These are phyloP conservation scores for Micrasema longulum DNA, from an alignment of 1,140 invertebrate species.

Conservation along the genomic window DNA sequence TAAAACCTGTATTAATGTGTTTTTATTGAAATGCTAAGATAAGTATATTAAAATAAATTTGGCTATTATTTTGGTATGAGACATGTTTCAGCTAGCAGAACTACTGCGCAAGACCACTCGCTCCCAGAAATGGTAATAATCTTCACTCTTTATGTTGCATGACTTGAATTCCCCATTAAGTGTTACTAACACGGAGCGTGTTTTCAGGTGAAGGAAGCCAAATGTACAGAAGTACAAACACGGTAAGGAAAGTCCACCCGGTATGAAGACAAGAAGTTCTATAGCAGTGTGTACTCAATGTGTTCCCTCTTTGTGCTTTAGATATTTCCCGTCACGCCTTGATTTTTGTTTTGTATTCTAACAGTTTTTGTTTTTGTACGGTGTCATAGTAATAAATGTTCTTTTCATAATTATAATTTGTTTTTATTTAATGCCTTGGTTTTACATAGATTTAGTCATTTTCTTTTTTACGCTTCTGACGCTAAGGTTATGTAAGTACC, in stretches of 20 bases:
- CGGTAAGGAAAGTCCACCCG: constrained; percentile 15
- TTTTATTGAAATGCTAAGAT: too few species aligned
- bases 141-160: constrained; percentile 8
- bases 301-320: constrained; percentile 49
- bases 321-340: constrained; percentile 43
- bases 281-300: constrained; percentile 36
- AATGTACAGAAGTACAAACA: background rate
- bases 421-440: constrained; percentile 53
- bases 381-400: constrained; percentile 55
- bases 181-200: constrained; percentile 42
- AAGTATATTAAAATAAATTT: background rate
- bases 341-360: constrained; percentile 53
- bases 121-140: constrained; percentile 30
- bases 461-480: constrained; percentile 24
- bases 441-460: constrained; percentile 32
- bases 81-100: constrained; percentile 24
- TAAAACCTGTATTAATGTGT: too few species aligned
- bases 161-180: background rate
- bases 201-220: constrained; percentile 46
- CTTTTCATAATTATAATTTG: constrained; percentile 51
- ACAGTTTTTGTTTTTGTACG: constrained; percentile 54
- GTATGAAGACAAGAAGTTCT: constrained; percentile 5
- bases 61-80: background rate
- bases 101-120: too few species aligned
- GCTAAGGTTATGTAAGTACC: constrained; percentile 19